phyloP scores from a whole-genome alignment of 2,888 invertebrate genomes.

The Tinea trinotella region DNA sequence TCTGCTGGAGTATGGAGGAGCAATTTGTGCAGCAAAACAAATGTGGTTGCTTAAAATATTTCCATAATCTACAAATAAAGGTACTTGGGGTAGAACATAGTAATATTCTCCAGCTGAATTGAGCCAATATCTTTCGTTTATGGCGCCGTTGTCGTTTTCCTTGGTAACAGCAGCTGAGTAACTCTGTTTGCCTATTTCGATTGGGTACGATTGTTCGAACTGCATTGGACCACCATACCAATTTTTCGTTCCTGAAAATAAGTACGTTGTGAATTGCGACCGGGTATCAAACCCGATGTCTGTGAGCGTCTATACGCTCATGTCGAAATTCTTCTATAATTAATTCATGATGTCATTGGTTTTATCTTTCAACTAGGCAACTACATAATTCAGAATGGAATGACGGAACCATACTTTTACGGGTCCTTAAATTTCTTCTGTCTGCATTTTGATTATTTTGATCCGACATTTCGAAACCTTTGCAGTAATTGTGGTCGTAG shows the following conservation, averaged over 20 bases:
- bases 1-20: constrained; percentile 65
- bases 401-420: too few species aligned
- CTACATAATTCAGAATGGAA: too few species aligned
- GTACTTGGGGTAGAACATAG: constrained; percentile 74
- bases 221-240: constrained; percentile 82
- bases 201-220: constrained; percentile 73
- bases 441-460: too few species aligned
- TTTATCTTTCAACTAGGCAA: too few species aligned
- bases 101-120: constrained; percentile 79
- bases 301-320: too few species aligned
- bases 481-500: too few species aligned
- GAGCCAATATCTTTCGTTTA: constrained; percentile 80
- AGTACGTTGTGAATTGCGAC: not conserved
- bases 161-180: constrained; percentile 71
- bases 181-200: constrained; percentile 62
- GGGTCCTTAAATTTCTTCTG: too few species aligned
- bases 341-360: too few species aligned
- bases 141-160: constrained; percentile 67
- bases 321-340: too few species aligned
- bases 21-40: constrained; percentile 70
- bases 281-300: too few species aligned
- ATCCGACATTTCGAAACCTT: too few species aligned
- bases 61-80: constrained; percentile 81
- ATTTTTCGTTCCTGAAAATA: constrained; percentile 47
- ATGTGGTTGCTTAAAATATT: constrained; percentile 62